Evolutionary conservation across 1,140 invertebrate genomes (phyloP).

Genomic region (Adelges cooleyi): DNA sequence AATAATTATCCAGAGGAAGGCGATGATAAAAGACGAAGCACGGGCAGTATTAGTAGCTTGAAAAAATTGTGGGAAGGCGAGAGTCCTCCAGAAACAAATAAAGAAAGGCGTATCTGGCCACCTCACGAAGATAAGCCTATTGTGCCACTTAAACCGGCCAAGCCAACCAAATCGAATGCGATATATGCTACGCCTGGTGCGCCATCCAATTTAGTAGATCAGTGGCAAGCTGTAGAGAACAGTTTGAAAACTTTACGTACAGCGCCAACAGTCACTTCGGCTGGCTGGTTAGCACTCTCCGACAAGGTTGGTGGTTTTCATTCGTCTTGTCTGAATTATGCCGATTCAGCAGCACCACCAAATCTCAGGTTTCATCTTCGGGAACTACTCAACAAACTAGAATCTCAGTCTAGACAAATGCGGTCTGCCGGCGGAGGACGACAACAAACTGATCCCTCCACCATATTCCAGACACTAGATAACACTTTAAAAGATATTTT

Average conservation of each 20-base stretch:
- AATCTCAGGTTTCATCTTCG: conserved; percentile 80
- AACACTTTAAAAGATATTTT: conserved; percentile 70
- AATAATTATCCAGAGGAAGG: conserved; percentile 47
- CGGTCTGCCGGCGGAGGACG: conserved; percentile 59
- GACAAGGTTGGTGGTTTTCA: conserved; percentile 71
- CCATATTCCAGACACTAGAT: conserved; percentile 58
- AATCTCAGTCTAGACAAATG: conserved; percentile 62
- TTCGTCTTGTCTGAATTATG: conserved; percentile 59
- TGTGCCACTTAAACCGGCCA: conserved; percentile 52
- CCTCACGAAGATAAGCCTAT: conserved; percentile 42
- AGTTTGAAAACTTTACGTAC: conserved; percentile 51
- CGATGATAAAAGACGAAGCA: conserved; percentile 79
- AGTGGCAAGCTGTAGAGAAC: conserved; percentile 54
- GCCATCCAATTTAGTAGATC: conserved; percentile 48
- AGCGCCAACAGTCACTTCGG: conserved; percentile 46
- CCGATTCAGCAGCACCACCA: conserved; percentile 61
- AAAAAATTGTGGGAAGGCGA: conserved; percentile 80
- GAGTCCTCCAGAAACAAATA: conserved; percentile 44
- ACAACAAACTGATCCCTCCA: conserved; percentile 53
- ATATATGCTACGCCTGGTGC: conserved; percentile 54
- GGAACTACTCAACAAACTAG: conserved; percentile 68
- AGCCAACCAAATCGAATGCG: conserved; percentile 36
- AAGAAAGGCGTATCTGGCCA: conserved; percentile 47
- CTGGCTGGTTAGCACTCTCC: conserved; percentile 67
- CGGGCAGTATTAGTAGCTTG: conserved; percentile 81